Evolutionary conservation across 2,888 invertebrate species (phyloP).

Genomic region (Minunthozetes semirufus): DNA sequence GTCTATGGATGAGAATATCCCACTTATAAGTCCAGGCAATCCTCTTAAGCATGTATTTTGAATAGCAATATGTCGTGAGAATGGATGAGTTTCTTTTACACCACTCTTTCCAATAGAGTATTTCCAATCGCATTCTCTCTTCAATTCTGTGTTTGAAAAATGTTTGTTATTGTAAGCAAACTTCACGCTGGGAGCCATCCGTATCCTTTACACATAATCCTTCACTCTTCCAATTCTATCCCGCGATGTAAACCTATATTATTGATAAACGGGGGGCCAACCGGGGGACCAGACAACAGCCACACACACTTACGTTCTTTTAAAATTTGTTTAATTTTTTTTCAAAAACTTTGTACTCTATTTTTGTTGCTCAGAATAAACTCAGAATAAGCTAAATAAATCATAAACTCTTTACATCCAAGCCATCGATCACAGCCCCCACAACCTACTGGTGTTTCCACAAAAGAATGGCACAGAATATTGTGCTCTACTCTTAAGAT

Average conservation of each 20-base stretch:
- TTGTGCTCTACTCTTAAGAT: neutral
- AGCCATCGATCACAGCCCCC: slow-evolving; percentile 3
- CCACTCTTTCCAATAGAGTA: neutral
- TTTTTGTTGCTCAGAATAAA: neutral
- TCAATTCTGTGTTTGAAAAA: neutral
- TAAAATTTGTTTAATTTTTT: neutral
- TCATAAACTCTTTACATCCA: neutral
- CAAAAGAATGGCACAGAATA: neutral
- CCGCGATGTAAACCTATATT: neutral
- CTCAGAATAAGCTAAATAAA: too few relatives aligned
- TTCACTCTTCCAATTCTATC: slow-evolving; percentile 11
- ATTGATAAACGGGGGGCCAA: neutral
- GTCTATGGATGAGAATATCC: slow-evolving; percentile 12
- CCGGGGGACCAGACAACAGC: neutral
- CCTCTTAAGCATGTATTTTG: slow-evolving; percentile 23
- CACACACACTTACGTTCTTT: neutral
- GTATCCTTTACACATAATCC: slow-evolving; percentile 22
- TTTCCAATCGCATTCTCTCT: neutral
- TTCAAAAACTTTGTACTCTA: neutral
- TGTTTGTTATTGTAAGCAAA: slow-evolving; percentile 22
- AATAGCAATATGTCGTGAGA: slow-evolving; percentile 26
- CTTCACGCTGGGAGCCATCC: neutral
- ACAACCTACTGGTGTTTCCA: neutral
- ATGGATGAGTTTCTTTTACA: slow-evolving; percentile 1
- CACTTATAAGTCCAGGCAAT: slow-evolving; percentile 1